Conservation (phyloP, 2,797 vertebrate genomes). For the Sebastes matsubarae region DNA sequence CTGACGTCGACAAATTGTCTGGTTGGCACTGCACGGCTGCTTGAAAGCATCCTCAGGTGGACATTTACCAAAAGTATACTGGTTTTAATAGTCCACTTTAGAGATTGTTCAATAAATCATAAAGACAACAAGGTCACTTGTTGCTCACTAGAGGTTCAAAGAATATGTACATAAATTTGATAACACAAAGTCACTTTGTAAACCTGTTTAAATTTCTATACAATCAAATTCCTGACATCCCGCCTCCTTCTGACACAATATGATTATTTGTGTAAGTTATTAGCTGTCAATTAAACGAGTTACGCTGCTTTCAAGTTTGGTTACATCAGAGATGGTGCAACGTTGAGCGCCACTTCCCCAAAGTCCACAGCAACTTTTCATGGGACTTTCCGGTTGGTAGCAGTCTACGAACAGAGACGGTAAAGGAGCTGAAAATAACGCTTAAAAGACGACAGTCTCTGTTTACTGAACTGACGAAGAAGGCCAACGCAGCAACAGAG, state of each 20-base stretch:
- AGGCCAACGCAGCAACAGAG: background rate
- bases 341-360: too few relatives aligned
- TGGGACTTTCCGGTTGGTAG: too few relatives aligned
- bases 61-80: background rate
- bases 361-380: too few relatives aligned
- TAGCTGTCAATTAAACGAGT: background rate
- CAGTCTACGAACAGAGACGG: too few relatives aligned
- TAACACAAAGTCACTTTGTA: background rate
- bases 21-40: background rate
- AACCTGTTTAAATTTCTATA: background rate
- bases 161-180: background rate
- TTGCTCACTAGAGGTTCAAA: background rate
- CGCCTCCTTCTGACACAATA: background rate
- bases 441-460: background rate
- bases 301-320: background rate
- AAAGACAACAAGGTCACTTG: background rate
- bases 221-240: background rate
- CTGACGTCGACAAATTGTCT: background rate
- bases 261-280: too few relatives aligned
- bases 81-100: background rate
- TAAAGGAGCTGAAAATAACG: too few relatives aligned
- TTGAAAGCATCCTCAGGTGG: constrained; percentile 18
- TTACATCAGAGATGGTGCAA: background rate
- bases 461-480: background rate
- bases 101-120: background rate